Evolutionary conservation across 2,888 invertebrate species (phyloP), one percentile per base, ranked within the genome.

Genomic region (Cecidostiba fungosa): DNA sequence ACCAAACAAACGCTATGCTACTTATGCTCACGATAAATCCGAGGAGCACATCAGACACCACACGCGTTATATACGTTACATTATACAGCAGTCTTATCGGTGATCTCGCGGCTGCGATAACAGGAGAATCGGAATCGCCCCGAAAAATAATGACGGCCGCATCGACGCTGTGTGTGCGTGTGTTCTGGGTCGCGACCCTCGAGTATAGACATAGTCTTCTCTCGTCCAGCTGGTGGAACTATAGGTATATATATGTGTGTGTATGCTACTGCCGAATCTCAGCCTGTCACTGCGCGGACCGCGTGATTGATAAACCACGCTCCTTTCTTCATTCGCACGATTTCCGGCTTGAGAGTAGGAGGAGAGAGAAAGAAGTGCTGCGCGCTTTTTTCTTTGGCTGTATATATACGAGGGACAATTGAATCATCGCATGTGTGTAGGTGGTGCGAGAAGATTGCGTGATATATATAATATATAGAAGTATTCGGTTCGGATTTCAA

Each of bases 251-350:
- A 39, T n/a, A n/a, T n/a, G n/a, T n/a, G n/a, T n/a, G n/a, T 39
- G 8, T n/a, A 32, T 90, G 90, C 90, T 89, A 89, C 91, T 90
- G 90, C 90, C 90, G 91, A 92, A 92, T 92, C 91, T 91, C 90
- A 87, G 89, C 88, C 90, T 91, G 91, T 91, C 92, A 89, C 89
- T 90, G 89, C 86, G 87, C 86, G 87, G 88, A 87, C 83, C 77
- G 36, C 82, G 90, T 92, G 92, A 92, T 92, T 92, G 91, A 92
- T 92, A 90, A 89, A 90, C 88, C 88, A 88, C 87, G 89, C 88
- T 88, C 89, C 88, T 89, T 89, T 88, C 89, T 89, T 89, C 88
- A 89, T 90, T 88, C 89, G 86, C 88, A 88, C 79, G 82, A 78
- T 62, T 84, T 80, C 74, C 54, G 81, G 70, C 77, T 73, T n/a